A percentile compares a stretch with the other conserved stretches of the same genome.
These are phyloP conservation scores for Tapera naevia DNA, from an alignment of 2,797 vertebrate genomes.

Conservation along the genomic window DNA sequence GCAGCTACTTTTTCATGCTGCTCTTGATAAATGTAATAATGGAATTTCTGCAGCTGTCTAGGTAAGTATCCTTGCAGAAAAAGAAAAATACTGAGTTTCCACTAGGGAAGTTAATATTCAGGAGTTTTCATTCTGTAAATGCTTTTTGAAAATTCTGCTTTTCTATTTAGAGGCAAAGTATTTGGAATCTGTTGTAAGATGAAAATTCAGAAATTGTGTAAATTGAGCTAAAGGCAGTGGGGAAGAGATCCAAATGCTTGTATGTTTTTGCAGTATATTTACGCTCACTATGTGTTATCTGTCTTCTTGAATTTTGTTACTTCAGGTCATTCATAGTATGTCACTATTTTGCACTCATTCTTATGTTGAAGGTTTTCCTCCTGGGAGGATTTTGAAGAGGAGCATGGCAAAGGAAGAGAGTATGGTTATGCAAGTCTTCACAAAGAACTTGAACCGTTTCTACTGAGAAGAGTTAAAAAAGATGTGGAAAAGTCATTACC, in stretches of 20 bases:
- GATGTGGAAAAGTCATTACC: conserved; percentile 98
- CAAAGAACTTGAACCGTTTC: conserved; percentile 96
- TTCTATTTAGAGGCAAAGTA: not conserved
- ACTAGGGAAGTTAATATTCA: not conserved
- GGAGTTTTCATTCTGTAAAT: not conserved
- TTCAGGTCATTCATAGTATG: not conserved
- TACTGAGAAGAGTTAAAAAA: conserved; percentile 96
- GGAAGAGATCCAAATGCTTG: not conserved
- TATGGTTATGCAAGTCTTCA: conserved; percentile 97
- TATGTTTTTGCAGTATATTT: not conserved
- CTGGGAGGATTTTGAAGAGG: conserved; percentile 97
- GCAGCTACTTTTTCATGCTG: not conserved
- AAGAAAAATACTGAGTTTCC: not conserved
- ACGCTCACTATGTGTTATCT: not conserved
- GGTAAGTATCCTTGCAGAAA: not conserved
- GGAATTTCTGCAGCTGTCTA: not conserved
- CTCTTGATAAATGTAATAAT: not conserved
- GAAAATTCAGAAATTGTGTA: not conserved
- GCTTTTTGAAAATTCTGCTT: not conserved
- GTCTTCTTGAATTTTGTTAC: not conserved
- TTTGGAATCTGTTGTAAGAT: not conserved
- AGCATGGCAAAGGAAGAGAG: conserved; percentile 95
- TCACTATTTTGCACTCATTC: not conserved
- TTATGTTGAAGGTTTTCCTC: conserved; percentile 89
- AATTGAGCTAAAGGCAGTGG: not conserved